Base-by-base conservation (phyloP, 2,888 invertebrate species). In the Agrotis clavis region DNA sequence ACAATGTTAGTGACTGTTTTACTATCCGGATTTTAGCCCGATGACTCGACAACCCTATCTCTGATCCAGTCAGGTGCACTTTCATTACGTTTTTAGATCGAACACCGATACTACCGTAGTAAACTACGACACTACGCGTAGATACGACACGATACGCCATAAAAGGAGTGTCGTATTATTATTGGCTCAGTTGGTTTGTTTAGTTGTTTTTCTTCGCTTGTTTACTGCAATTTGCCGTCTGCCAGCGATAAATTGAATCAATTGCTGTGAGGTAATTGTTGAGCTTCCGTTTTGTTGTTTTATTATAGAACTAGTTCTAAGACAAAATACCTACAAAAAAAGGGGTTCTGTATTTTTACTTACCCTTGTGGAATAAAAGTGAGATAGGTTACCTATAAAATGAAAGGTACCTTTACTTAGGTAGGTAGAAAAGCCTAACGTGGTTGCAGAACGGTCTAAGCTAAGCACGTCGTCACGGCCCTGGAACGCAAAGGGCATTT, bases 51-150 rank as follows among this genome's bases (percentile, higher is more conserved):
- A 82, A 35, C 79, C 79, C 79, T 82, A 69, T 13, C 21, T 2
- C n/a, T 53, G 35, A 30, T 62, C 60, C 18, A 11, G 78, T 82
- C 85, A 86, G 82, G 81, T 86, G 86, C 81, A 84, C 84, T 89
- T 87, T 89, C 82, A 67, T 77, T 72, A 67, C 63, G 69, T 70
- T 74, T 79, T 57, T 74, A 76, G 77, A 73, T 75, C 65, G 35
- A 21, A 21, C n/a, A 21, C 47, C 48, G 65, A 77, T 81, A 75
- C 51, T 35, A 60, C 53, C 9, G 51, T 64, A 67, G 64, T 81
- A 67, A 57, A 79, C 63, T 57, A 77, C 21, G 48, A n/a, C 48
- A 63, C 50, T 60, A 60, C 41, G 18, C 54, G 45, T 35, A 35
- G 54, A 61, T 35, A 30, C 21, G 35, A 51, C 5, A 13, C 51